A percentile compares a stretch with the other conserved stretches of the same genome.
Evolutionary conservation across 2,113 vertebrate genomes (phyloP).

Genomic region (Pluvialis apricaria): DNA sequence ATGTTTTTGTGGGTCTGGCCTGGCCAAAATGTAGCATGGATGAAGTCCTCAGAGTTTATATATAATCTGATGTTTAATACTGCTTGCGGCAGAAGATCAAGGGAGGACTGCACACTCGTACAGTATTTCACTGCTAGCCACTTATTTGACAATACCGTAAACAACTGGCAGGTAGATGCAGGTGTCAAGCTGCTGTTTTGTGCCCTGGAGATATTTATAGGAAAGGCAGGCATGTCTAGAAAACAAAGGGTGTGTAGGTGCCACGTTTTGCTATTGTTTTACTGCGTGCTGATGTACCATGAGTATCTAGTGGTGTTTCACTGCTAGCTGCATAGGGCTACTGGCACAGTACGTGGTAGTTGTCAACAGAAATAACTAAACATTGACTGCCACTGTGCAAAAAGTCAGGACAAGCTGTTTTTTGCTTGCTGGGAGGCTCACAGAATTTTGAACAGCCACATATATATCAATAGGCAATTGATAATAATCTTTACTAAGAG

Average conservation of each 20-base stretch:
- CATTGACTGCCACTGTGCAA: not conserved
- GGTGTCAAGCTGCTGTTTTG: not conserved
- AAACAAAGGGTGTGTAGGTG: not conserved
- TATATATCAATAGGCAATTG: not conserved
- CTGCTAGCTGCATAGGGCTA: not conserved
- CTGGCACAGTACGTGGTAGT: rapidly evolving
- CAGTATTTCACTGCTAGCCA: not conserved
- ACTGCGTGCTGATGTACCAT: not conserved
- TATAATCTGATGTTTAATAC: not conserved
- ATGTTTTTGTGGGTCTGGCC: not conserved
- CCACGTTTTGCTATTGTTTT: not conserved
- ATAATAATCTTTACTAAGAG: not conserved
- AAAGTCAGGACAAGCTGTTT: not conserved
- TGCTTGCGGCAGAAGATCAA: not conserved
- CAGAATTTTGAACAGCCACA: not conserved
- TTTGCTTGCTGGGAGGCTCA: not conserved
- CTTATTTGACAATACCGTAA: not conserved
- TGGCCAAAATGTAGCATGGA: not conserved
- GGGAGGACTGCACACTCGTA: not conserved
- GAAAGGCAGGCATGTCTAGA: not conserved
- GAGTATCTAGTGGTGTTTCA: not conserved
- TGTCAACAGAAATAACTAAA: not conserved
- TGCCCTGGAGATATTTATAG: conserved; percentile 1
- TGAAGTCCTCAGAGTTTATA: not conserved
- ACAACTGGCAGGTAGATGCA: conserved; percentile 11